Percentiles rank a stretch among this genome's conserved stretches.
Evolutionary conservation across 2,888 invertebrate genomes (phyloP).

Genomic region (Tenthredo notha): DNA sequence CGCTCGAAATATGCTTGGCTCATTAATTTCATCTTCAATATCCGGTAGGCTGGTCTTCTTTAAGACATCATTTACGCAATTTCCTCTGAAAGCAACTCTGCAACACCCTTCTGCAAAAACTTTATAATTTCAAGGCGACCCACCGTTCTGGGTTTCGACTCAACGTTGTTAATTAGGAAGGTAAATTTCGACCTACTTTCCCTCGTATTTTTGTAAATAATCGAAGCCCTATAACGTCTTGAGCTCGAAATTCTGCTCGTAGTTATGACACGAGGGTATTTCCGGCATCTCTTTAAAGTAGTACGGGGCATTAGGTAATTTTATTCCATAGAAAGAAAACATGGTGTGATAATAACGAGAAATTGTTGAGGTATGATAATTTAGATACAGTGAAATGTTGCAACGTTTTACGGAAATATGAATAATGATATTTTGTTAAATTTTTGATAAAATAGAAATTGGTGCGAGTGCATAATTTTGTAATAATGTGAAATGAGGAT

Average conservation of each 20-base stretch:
- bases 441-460: slow-evolving; percentile 1
- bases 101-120: neutral
- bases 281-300: neutral
- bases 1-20: neutral
- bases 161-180: too few relatives aligned
- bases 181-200: neutral
- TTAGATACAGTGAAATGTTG: neutral
- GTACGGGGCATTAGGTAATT: neutral
- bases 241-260: neutral
- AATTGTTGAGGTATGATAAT: slow-evolving; percentile 8
- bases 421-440: neutral
- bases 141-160: neutral
- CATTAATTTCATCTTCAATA: neutral
- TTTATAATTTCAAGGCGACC: neutral
- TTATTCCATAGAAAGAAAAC: neutral
- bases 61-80: neutral
- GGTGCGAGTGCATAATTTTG: slow-evolving; percentile 13
- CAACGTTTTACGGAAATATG: neutral
- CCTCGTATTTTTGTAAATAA: neutral
- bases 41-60: neutral
- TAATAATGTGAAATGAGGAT: neutral
- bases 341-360: neutral
- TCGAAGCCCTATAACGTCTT: neutral
- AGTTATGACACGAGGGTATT: slow-evolving; percentile 5
- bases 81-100: neutral